Conservation (phyloP, 23 tunicate genomes). For the Trididemnum miniatum region DNA sequence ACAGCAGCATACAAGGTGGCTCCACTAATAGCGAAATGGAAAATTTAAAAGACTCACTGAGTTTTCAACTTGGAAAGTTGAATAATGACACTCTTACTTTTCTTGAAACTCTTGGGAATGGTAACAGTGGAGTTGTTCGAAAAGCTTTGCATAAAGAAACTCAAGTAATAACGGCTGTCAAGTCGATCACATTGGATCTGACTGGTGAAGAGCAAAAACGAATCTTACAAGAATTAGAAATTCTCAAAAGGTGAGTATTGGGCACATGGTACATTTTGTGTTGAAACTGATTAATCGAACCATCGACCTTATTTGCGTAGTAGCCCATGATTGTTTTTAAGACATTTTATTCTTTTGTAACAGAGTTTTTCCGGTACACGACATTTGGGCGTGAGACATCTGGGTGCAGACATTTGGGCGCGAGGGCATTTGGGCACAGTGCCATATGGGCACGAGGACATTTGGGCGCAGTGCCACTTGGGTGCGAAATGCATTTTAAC, state of each 20-base stretch:
- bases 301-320: too few species aligned
- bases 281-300: too few species aligned
- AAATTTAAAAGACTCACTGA: constrained; percentile 14
- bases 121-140: constrained; percentile 87
- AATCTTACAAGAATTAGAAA: constrained; percentile 70
- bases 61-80: constrained; percentile 41
- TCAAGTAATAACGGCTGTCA: constrained; percentile 62
- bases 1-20: background rate
- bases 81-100: constrained; percentile 47
- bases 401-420: too few species aligned
- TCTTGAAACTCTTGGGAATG: constrained; percentile 80
- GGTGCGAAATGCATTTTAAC: too few species aligned
- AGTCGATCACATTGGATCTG: constrained; percentile 78
- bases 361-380: too few species aligned
- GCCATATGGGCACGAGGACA: too few species aligned
- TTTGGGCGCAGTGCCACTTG: too few species aligned
- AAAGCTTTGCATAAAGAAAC: constrained; percentile 73
- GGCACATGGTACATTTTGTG: background rate
- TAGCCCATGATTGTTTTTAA: too few species aligned
- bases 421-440: too few species aligned
- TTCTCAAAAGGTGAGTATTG: constrained; percentile 47
- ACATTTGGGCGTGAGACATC: too few species aligned
- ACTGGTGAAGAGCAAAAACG: constrained; percentile 89
- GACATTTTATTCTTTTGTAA: too few species aligned
- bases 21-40: background rate